phyloP scores from a whole-genome alignment of 2,888 invertebrate genomes.

The Polyommatus icarus region DNA sequence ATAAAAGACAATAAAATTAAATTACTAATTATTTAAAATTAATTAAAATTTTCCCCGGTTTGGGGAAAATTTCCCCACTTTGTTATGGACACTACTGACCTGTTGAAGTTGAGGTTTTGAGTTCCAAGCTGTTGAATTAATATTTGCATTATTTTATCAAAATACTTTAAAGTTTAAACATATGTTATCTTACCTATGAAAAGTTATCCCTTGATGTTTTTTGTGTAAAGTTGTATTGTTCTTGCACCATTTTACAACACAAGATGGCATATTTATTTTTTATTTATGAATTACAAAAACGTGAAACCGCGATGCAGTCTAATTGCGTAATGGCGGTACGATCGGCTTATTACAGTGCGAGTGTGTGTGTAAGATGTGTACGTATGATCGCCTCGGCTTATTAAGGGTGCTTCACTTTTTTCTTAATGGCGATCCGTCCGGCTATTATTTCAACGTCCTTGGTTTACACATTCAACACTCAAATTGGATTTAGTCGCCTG shows the following conservation, averaged over 20 bases:
- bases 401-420: constrained; percentile 13
- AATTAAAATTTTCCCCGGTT: too few relatives aligned
- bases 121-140: too few relatives aligned
- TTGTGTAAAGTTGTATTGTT: constrained; percentile 8
- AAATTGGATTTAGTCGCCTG: too few relatives aligned
- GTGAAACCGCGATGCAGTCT: background rate
- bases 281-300: background rate
- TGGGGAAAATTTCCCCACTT: too few relatives aligned
- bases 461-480: too few relatives aligned
- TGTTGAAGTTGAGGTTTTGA: too few relatives aligned
- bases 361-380: constrained; percentile 25
- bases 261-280: constrained; percentile 32
- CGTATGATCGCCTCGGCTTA: constrained; percentile 12
- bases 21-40: too few relatives aligned
- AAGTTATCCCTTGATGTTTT: constrained; percentile 25
- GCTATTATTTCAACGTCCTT: too few relatives aligned
- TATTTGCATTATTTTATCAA: too few relatives aligned
- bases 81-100: too few relatives aligned
- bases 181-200: constrained; percentile 25
- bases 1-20: too few relatives aligned
- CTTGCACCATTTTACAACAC: constrained; percentile 31
- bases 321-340: constrained; percentile 7
- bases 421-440: background rate
- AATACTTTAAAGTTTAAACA: too few relatives aligned
- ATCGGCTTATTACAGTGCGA: constrained; percentile 25